These are phyloP conservation scores for Vulpes vulpes DNA, from an alignment of 2,113 vertebrate species.

Conservation along the genomic window DNA sequence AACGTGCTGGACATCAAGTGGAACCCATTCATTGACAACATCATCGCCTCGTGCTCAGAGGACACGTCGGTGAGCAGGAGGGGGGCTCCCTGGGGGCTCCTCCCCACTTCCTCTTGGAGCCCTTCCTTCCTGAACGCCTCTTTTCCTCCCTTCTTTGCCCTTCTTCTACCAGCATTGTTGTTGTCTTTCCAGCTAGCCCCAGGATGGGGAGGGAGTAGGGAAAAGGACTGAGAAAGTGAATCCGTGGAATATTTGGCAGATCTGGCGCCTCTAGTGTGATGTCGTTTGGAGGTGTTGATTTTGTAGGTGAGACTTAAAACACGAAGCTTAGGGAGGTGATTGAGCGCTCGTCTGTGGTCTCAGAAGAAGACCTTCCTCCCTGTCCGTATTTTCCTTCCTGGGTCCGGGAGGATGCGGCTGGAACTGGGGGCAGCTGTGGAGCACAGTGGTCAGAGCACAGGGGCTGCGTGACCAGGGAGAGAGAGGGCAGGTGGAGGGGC, in stretches of 20 bases:
- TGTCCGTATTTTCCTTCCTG: background rate
- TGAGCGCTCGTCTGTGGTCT: background rate
- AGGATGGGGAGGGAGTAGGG: background rate
- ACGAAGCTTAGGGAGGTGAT: background rate
- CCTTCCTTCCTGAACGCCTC: background rate
- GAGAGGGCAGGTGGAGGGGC: background rate
- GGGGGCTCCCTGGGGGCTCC: background rate
- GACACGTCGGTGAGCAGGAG: slow-evolving; percentile 94
- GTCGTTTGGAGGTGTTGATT: background rate
- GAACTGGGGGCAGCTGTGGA: background rate
- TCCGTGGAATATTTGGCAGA: background rate
- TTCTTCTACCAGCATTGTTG: too few relatives aligned
- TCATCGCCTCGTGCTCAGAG: slow-evolving; percentile 98
- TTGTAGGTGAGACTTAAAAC: slow-evolving; percentile 28
- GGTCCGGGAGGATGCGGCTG: background rate
- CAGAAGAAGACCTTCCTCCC: background rate
- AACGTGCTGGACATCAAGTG: slow-evolving; percentile 99
- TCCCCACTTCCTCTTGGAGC: background rate
- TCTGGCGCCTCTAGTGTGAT: background rate
- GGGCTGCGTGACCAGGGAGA: background rate
- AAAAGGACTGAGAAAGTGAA: fast-evolving
- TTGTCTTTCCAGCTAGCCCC: background rate
- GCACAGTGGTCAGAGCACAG: background rate
- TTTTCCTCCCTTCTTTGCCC: background rate
- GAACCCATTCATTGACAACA: slow-evolving; percentile 99